Conservation (phyloP, 92 coral and sea anemone species). For the Heliopora coerulea region DNA sequence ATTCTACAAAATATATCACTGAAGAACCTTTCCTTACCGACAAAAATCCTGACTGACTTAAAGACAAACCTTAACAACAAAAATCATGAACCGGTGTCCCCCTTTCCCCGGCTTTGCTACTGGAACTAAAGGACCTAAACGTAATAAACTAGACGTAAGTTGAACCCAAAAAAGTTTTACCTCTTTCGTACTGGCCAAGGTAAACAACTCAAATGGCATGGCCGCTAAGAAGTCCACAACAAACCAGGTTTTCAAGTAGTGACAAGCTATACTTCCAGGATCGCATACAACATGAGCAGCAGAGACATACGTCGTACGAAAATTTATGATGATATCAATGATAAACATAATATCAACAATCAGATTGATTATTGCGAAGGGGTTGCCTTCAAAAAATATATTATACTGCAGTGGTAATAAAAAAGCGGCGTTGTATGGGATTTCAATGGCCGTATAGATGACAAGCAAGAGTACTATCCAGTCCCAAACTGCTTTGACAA, state of each 20-base stretch:
- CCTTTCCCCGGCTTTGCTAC: too few relatives aligned
- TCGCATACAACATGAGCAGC: conserved; percentile 67
- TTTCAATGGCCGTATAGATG: conserved; percentile 93
- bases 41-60: too few relatives aligned
- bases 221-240: conserved; percentile 93
- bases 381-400: conserved; percentile 36
- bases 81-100: too few relatives aligned
- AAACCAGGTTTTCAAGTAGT: conserved; percentile 89
- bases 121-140: too few relatives aligned
- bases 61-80: too few relatives aligned
- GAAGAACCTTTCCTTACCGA: too few relatives aligned
- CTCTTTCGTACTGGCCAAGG: conserved; percentile 33
- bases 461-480: conserved; percentile 86
- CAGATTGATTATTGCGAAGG: conserved; percentile 62
- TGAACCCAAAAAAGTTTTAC: background rate
- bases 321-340: conserved; percentile 81
- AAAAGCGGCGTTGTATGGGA: conserved; percentile 88
- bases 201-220: conserved; percentile 85
- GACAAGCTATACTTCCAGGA: conserved; percentile 81
- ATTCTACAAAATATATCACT: too few relatives aligned
- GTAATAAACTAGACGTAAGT: too few relatives aligned
- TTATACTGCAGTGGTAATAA: conserved; percentile 47
- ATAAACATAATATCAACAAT: conserved; percentile 90
- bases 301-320: conserved; percentile 83
- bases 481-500: conserved; percentile 98